Evolutionary conservation across 2,113 vertebrate species (phyloP).

Genomic region (Psittacara wagleri): DNA sequence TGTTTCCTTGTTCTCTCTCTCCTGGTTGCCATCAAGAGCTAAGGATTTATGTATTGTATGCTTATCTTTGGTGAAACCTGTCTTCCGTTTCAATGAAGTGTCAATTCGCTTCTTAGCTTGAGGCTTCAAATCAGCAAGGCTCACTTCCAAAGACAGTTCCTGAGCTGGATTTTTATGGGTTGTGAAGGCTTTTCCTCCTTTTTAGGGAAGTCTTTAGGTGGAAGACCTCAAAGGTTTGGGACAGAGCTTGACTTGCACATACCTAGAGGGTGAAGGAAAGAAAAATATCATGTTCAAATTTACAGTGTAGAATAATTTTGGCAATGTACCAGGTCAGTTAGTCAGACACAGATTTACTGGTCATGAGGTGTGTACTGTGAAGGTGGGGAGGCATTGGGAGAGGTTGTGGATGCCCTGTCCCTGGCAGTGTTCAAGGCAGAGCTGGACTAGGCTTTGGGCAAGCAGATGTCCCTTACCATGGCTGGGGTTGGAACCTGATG

Average conservation of each 20-base stretch:
- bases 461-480: not conserved
- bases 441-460: not conserved
- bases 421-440: not conserved
- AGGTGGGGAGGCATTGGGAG: not conserved
- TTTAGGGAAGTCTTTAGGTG: not conserved
- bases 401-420: not conserved
- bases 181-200: not conserved
- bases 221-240: not conserved
- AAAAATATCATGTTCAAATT: not conserved
- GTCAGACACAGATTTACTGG: not conserved
- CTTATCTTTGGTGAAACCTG: not conserved
- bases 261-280: not conserved
- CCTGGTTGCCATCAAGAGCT: not conserved
- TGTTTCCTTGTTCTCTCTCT: not conserved
- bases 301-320: not conserved
- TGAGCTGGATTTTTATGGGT: not conserved
- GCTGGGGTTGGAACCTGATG: not conserved
- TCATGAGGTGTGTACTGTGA: not conserved
- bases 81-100: not conserved
- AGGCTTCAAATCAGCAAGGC: not conserved
- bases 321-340: not conserved
- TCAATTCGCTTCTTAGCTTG: not conserved
- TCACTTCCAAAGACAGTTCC: not conserved
- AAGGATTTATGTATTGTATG: not conserved
- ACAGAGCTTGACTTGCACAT: not conserved